Evolutionary conservation across 2,888 invertebrate genomes (phyloP).

Genomic region (Dromius quadrimaculatus): DNA sequence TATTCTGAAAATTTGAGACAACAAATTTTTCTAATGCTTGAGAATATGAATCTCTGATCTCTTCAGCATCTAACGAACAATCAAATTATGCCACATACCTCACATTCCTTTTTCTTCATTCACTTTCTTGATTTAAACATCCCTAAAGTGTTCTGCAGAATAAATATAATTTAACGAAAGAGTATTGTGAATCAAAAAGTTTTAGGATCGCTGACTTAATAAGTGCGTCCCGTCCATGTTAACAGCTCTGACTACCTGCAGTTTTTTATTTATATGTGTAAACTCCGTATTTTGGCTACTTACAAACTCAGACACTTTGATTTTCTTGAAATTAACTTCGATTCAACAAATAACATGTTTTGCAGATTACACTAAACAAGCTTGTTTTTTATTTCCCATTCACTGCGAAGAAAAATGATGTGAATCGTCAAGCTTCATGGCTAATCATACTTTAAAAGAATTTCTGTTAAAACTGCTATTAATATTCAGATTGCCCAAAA

Average conservation of each 20-base stretch:
- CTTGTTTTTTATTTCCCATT: neutral
- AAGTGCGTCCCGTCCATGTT: neutral
- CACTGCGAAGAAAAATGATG: conserved; percentile 9
- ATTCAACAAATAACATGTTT: conserved; percentile 22
- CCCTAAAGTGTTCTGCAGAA: too few species aligned
- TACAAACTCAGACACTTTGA: conserved; percentile 17
- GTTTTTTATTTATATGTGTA: conserved; percentile 33
- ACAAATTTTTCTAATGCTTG: too few species aligned
- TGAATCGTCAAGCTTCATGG: conserved; percentile 1
- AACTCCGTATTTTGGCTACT: conserved; percentile 18
- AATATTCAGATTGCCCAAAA: too few species aligned
- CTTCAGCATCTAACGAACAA: too few species aligned
- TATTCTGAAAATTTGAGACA: too few species aligned
- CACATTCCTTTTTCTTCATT: too few species aligned
- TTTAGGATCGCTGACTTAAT: conserved; percentile 10
- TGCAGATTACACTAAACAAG: conserved; percentile 32
- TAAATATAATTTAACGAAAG: too few species aligned
- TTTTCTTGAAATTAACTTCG: conserved; percentile 30
- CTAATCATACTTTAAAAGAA: neutral
- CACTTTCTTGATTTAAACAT: too few species aligned
- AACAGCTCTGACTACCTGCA: conserved; percentile 2
- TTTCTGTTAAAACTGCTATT: conserved; percentile 1
- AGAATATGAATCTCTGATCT: too few species aligned
- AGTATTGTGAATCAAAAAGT: too few species aligned
- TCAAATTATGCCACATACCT: too few species aligned